phyloP scores from a whole-genome alignment of 1,140 invertebrate species.

The Apis florea region DNA sequence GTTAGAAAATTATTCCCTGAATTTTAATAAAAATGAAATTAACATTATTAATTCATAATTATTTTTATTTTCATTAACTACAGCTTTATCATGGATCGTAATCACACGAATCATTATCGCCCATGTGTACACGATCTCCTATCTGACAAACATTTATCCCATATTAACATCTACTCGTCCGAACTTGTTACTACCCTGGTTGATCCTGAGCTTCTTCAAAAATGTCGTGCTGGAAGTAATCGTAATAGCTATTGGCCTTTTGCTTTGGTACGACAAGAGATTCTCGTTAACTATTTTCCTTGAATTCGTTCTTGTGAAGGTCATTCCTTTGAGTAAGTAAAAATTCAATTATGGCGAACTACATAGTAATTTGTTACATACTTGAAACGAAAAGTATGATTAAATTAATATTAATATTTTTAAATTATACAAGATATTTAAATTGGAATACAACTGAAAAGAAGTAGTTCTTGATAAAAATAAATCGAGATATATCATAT shows the following conservation, averaged over 20 bases:
- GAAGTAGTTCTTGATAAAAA: too few relatives aligned
- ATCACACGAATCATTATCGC: conserved; percentile 58
- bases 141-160: conserved; percentile 66
- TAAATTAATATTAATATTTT: too few relatives aligned
- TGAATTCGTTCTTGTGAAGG: conserved; percentile 63
- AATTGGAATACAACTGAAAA: too few relatives aligned
- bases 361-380: too few relatives aligned
- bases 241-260: conserved; percentile 42
- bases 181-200: conserved; percentile 65
- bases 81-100: conserved; percentile 68
- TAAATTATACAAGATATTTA: too few relatives aligned
- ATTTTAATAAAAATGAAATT: not conserved
- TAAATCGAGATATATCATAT: too few relatives aligned
- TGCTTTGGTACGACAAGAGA: conserved; percentile 56
- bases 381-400: too few relatives aligned
- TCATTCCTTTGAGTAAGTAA: conserved; percentile 61
- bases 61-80: not conserved
- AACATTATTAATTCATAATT: not conserved
- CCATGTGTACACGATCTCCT: conserved; percentile 59
- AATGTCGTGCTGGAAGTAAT: conserved; percentile 64
- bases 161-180: conserved; percentile 64
- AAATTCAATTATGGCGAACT: not conserved
- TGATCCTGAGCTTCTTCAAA: conserved; percentile 64
- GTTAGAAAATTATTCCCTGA: conserved; percentile 18
- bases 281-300: conserved; percentile 51